Evolutionary conservation across 2,888 invertebrate species (phyloP), one percentile per base, ranked within the genome.

Genomic region (Euproctis similis): DNA sequence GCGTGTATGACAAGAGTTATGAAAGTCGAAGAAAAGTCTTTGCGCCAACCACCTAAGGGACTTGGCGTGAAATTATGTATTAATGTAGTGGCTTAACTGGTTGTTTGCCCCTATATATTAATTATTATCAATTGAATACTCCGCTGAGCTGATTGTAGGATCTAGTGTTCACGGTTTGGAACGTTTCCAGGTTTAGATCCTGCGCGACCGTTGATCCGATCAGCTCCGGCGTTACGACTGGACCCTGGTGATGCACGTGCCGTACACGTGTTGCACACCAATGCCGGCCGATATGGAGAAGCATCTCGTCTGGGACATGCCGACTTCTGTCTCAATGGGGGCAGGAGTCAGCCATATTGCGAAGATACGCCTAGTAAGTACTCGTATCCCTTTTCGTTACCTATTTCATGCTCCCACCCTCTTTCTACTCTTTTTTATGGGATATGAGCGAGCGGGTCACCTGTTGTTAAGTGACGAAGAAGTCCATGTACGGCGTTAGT

Each of bases 281-380:
- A 92, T 62, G 92, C 93, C 0, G 92, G 92, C 0, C 88, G 89
- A 36, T 93, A 93, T 65, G 93, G 93, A 0, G 92, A 93, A 62
- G 87, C 87, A 1, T 90, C 92, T 3, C 78, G 89, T 2, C 85
- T 90, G 3, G 93, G 93, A 0, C 92, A 92, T 59, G 91, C 92
- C 0, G 93, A 93, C 73, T 91, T 93, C 71, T 93, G 93, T 55
- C 87, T 93, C 19, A 93, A 93, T 57, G 93, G 93, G 0, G 93
- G 92, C n/a, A 71, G 88, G 32, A 81, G 88, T 32, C 92, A 92
- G 60, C 93, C 93, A 0, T 92, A 88, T 60, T 93, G 93, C 60
- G 88, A 89, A 51, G 88, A 89, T 46, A 89, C 89, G 2, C 87
- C 88, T 2, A 90, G 90, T 91, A 57, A 84, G 87, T 74, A 12